Evolutionary conservation across 1,140 invertebrate genomes (phyloP), one percentile per base, ranked within the genome.

Genomic region (Platorchestia sp.): DNA sequence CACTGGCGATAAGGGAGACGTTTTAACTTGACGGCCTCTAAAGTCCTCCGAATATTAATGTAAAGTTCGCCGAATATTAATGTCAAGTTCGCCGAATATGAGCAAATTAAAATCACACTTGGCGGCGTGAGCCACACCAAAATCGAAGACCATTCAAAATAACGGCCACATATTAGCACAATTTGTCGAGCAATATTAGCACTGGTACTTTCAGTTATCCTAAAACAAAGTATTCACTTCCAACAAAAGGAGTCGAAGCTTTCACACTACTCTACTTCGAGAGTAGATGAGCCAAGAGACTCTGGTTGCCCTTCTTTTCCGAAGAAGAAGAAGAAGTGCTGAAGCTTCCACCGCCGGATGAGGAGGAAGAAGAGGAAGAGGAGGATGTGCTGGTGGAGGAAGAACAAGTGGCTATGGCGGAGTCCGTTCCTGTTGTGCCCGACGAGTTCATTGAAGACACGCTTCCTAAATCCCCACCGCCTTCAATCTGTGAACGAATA

Each of bases 261-360:
- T 75, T 75, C 59, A 75, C 14, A 89, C n/a, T 44, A 89, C 87
- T 45, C 91, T 93, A 93, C 91, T 93, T 44, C 14, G 91, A 93
- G 43, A 93, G 45, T n/a, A 93, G 91, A n/a, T 40, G 40, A 42
- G 91, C 91, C 0, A 93, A 36, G 0, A 93, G 43, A 47, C 91
- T 93, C 91, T 93, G 44, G 91, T 93, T 93, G 87, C 87, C 41
- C 91, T 93, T 93, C 91, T 93, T 93, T 45, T 93, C 91, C 22
- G 86, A 27, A 47, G 91, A 45, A 7, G 89, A 44, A 44, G 43
- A n/a, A 16, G 91, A 40, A 0, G 6, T 45, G 45, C 22, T 47
- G 91, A 0, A 1, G 10, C 43, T 44, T 40, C 91, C 91, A 22
- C 43, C 40, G 36, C 7, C 10, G 14, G 91, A 44, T 7, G 89